Base-by-base conservation (phyloP, 1,140 invertebrate genomes). In the Cotesia chilonis region DNA sequence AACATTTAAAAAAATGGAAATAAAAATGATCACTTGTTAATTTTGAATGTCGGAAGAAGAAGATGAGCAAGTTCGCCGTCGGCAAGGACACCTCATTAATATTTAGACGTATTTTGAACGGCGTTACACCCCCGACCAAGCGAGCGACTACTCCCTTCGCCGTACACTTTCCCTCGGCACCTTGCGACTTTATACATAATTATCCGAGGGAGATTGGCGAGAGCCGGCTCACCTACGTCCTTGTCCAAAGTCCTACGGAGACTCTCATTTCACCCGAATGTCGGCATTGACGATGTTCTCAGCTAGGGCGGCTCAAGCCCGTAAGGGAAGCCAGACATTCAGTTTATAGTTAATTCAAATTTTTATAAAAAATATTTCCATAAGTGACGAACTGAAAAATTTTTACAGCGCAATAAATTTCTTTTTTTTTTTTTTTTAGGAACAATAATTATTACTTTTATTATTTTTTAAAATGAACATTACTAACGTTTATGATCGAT, bases 71-170 rank as follows among this genome's bases (percentile, higher is more conserved):
- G 14, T 75, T 72, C 47, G 79, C 79, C 83, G 78, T 82, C 83
- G 82, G 84, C 83, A 84, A 82, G 82, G 84, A 85, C 81, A 84
- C 82, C 83, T 84, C 83, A 84, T 85, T 85, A 84, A 84, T 85
- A 85, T 85, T 84, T 85, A 85, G 84, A 85, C 83, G 82, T 83
- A 84, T 85, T 85, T 85, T 83, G 84, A 84, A 81, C 80, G 79
- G 80, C 81, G 81, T 82, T 79, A 79, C 41, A 9, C 41, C 41
- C 41, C 10, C 10, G 41, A 47, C 6, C 41, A 6, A 47, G 6
- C 41, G 41, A 7, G 41, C 10, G 2, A 6, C 41, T 47, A 9
- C 41, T 6, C 41, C 41, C 41, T 80, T 80, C 78, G 77, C 75
- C 74, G 59, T 68, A 69, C 76, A 68, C 35, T 35, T 67, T 65